phyloP scores from a whole-genome alignment of 53 echinoderm and acorn worm species.

The Holothuria leucospilota region DNA sequence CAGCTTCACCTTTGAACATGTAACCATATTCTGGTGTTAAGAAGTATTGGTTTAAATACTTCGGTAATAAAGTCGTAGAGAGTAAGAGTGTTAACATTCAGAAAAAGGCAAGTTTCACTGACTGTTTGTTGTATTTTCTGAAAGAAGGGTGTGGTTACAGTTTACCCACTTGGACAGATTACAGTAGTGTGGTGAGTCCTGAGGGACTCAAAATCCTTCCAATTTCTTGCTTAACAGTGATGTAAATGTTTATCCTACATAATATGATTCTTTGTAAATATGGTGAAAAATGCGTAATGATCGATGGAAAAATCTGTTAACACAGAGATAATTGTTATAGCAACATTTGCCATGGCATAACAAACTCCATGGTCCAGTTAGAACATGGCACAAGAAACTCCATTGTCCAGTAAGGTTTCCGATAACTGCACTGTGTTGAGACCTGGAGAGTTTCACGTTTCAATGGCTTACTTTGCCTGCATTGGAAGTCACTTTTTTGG shows the following conservation, averaged over 20 bases:
- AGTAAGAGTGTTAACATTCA: slow-evolving; percentile 16
- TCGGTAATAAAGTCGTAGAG: background rate
- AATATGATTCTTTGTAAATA: slow-evolving; percentile 62
- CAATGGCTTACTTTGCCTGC: slow-evolving; percentile 50
- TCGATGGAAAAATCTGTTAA: slow-evolving; percentile 38
- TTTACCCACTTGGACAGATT: slow-evolving; percentile 34
- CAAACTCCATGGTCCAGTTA: slow-evolving; percentile 50
- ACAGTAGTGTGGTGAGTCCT: background rate
- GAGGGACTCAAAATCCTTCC: slow-evolving; percentile 23
- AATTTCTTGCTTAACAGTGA: slow-evolving; percentile 65
- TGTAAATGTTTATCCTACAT: slow-evolving; percentile 65
- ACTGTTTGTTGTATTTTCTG: background rate
- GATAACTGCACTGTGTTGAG: slow-evolving; percentile 44
- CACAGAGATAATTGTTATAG: slow-evolving; percentile 61
- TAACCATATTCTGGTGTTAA: slow-evolving; percentile 54
- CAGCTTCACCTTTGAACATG: slow-evolving; percentile 38
- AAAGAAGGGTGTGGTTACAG: background rate
- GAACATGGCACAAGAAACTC: no score
- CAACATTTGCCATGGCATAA: slow-evolving; percentile 67
- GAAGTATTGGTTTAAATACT: slow-evolving; percentile 23
- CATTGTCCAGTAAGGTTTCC: slow-evolving; percentile 16
- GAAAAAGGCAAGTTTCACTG: background rate
- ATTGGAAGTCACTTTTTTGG: slow-evolving; percentile 56
- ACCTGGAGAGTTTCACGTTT: slow-evolving; percentile 62
- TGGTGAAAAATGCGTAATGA: slow-evolving; percentile 51